phyloP scores from a whole-genome alignment of 2,113 vertebrate genomes.

The Myrmecobius fasciatus region DNA sequence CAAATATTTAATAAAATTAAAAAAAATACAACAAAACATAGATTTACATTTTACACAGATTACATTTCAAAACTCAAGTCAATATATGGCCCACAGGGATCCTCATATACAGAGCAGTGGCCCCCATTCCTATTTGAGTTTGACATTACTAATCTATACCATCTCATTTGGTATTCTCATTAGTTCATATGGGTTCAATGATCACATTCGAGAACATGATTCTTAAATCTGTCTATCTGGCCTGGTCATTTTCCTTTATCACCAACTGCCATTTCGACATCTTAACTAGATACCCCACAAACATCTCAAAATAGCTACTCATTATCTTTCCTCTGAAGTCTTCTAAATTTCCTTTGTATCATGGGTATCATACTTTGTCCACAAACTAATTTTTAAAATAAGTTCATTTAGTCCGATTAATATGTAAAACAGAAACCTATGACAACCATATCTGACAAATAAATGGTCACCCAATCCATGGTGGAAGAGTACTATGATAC shows the following conservation, averaged over 20 bases:
- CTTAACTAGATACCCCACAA: not conserved
- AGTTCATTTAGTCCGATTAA: not conserved
- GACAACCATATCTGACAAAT: not conserved
- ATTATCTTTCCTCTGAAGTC: not conserved
- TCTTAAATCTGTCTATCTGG: not conserved
- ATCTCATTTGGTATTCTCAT: not conserved
- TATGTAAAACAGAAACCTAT: not conserved
- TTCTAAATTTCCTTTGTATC: not conserved
- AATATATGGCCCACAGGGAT: not conserved
- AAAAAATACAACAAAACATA: not conserved
- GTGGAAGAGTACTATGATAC: too few relatives aligned
- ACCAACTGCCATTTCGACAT: not conserved
- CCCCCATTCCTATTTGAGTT: not conserved
- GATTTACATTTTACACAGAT: not conserved
- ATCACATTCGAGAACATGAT: not conserved
- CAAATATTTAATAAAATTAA: not conserved
- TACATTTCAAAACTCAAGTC: not conserved
- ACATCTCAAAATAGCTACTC: not conserved
- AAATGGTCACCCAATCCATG: not conserved
- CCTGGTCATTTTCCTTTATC: not conserved
- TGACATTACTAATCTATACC: not conserved
- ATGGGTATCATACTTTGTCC: not conserved
- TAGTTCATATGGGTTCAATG: not conserved
- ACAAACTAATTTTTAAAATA: not conserved
- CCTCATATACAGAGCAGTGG: not conserved